phyloP scores from a whole-genome alignment of 2,888 invertebrate species.

The Pantelozetes paolii region DNA sequence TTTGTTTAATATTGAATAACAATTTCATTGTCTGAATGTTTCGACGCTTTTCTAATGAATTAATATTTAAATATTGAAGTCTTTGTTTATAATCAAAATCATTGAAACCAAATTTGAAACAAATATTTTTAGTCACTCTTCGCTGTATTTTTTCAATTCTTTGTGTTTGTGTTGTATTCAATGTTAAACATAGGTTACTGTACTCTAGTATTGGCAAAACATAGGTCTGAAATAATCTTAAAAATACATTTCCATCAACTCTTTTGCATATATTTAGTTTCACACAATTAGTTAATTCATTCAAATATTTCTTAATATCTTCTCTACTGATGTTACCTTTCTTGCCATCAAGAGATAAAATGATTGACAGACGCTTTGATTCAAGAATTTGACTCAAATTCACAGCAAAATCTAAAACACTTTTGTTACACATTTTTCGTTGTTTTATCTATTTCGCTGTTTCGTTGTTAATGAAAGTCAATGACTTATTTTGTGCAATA shows the following conservation, averaged over 20 bases:
- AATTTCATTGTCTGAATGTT: background rate
- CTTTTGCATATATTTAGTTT: background rate
- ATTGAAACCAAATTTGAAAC: background rate
- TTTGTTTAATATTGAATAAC: background rate
- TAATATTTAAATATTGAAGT: background rate
- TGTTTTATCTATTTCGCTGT: no score
- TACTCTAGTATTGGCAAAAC: constrained; percentile 2
- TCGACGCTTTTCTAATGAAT: background rate
- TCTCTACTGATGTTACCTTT: no score
- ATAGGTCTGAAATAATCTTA: constrained; percentile 3
- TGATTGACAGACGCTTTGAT: no score
- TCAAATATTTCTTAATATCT: no score
- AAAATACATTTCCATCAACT: background rate
- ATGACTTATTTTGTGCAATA: no score
- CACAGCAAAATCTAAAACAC: no score
- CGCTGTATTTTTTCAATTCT: background rate
- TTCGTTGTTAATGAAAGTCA: no score
- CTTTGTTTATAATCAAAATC: background rate
- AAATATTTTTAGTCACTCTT: constrained; percentile 1
- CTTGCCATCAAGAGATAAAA: no score
- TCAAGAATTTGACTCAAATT: no score
- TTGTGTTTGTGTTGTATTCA: background rate
- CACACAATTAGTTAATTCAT: no score
- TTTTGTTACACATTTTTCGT: no score
- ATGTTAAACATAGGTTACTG: background rate